Evolutionary conservation across 2,113 vertebrate genomes (phyloP).

Genomic region (Pseudonaja textilis): DNA sequence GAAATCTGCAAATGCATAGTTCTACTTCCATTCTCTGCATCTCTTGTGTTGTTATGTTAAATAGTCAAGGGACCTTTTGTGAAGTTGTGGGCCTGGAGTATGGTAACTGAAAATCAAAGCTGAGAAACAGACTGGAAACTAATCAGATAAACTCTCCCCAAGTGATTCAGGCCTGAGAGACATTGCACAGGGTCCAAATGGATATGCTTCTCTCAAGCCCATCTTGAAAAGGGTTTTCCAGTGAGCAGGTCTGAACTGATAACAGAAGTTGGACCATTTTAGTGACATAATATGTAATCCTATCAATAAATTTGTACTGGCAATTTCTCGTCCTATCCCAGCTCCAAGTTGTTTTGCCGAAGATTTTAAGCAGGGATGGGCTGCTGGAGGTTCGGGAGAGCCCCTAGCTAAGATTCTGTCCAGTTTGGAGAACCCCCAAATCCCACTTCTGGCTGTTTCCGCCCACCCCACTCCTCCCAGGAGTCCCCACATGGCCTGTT

Average conservation of each 20-base stretch:
- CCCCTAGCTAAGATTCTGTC: too few relatives aligned
- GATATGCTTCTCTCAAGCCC: neutral
- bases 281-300: neutral
- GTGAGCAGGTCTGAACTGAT: neutral
- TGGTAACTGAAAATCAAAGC: neutral
- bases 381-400: too few relatives aligned
- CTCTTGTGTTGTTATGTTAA: neutral
- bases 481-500: too few relatives aligned
- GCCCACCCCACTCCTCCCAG: too few relatives aligned
- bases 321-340: neutral
- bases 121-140: neutral
- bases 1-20: neutral
- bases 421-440: too few relatives aligned
- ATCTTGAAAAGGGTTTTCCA: neutral
- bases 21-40: neutral
- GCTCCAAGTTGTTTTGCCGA: neutral
- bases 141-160: neutral
- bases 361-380: too few relatives aligned
- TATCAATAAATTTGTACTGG: neutral
- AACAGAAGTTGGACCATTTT: neutral
- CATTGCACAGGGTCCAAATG: neutral
- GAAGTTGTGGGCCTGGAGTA: neutral
- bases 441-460: too few relatives aligned
- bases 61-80: neutral
- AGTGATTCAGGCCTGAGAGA: neutral